These are phyloP conservation scores for Tetranychus truncatus DNA, from an alignment of 2,888 invertebrate genomes.

Conservation along the genomic window DNA sequence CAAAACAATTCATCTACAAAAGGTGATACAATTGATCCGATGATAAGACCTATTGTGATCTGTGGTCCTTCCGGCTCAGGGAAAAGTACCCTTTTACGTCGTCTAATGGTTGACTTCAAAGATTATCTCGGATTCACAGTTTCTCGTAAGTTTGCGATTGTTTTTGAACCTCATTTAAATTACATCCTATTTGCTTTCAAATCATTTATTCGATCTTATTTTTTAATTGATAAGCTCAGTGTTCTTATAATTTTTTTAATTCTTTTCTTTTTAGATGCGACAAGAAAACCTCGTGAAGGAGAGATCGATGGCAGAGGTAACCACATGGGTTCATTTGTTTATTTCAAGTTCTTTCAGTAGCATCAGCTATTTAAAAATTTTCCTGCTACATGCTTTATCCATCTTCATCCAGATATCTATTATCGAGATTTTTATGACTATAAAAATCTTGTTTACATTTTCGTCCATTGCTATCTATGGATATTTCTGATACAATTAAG, in stretches of 20 bases:
- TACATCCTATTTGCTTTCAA: background rate
- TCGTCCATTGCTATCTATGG: background rate
- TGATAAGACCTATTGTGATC: slow-evolving; percentile 51
- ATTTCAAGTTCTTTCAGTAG: no score
- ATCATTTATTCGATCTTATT: background rate
- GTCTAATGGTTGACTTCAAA: slow-evolving; percentile 66
- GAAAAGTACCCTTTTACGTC: slow-evolving; percentile 75
- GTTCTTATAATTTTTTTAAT: background rate
- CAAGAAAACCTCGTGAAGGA: slow-evolving; percentile 38
- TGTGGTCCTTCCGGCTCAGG: slow-evolving; percentile 93
- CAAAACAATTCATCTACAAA: background rate
- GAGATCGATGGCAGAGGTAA: slow-evolving; percentile 37
- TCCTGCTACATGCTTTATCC: background rate
- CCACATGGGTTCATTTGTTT: slow-evolving; percentile 2
- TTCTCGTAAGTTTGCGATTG: slow-evolving; percentile 48
- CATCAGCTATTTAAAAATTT: background rate
- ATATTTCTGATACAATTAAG: background rate
- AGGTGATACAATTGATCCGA: background rate
- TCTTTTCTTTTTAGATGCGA: slow-evolving; percentile 35
- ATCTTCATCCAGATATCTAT: background rate
- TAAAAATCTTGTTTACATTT: background rate
- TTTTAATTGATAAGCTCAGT: background rate
- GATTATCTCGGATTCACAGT: slow-evolving; percentile 83
- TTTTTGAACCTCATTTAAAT: background rate
- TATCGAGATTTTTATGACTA: no score